Base-by-base conservation (phyloP, 2,113 vertebrate species). In the Oncorhynchus masou region DNA sequence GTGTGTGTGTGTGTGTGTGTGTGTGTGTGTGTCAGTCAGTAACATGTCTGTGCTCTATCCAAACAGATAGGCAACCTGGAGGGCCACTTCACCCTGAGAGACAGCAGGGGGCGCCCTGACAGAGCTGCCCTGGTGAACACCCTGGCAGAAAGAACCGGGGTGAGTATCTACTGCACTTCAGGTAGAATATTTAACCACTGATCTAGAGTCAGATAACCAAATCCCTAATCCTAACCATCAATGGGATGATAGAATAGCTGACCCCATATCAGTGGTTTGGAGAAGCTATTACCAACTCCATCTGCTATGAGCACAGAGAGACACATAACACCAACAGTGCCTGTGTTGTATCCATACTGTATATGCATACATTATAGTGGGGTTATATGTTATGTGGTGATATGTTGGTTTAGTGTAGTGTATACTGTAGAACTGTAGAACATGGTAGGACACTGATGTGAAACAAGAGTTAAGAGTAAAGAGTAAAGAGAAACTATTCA, bases 1-100 rank as follows among this genome's bases (percentile, higher is more conserved):
- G 5, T 66, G 1, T 22, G 9, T 51, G 48, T 49, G 48, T 49
- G 13, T 49, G 73, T 27, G 15, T 49, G 73, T 27, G 15, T 34
- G 5, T 66, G 1, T 22, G 9, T 51, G 51, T 72, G 64, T 67
- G 64, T 73, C 66, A 71, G n/a, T 71, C 60, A 66, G 68, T 72
- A 65, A 69, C 34, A n/a, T 25, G 5, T 12, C 16, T 70, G n/a
- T 70, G 20, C 22, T 68, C 39, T 3, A 11, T 2, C 24, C 25
- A 27, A 45, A 74, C 88, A 92, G 91, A 85, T 92, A 25, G 87
- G 90, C 67, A 85, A 83, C 74, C 86, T 92, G 77, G 74, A 86
- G 4, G 79, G 65, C 70, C n/a, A 88, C 70, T 92, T 84, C 81
- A 87, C 76, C 48, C 76, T 90, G 24, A 83, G 71, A 70, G 89